phyloP scores from a whole-genome alignment of 2,888 invertebrate species.

The Gymnosoma rotundatum region DNA sequence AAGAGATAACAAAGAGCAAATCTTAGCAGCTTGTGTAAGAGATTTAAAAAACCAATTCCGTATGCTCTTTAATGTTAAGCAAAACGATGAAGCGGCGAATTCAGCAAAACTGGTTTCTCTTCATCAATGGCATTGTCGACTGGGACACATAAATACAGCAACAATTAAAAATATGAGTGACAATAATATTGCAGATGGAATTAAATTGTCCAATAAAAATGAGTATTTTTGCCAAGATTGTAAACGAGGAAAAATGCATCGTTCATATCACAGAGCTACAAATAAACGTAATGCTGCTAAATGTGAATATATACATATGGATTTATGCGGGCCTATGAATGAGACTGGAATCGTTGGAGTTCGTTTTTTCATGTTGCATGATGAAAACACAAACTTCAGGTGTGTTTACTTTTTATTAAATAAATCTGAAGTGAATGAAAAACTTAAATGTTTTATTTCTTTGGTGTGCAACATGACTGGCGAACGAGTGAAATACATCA shows the following conservation, averaged over 20 bases:
- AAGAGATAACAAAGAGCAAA: slow-evolving; percentile 19
- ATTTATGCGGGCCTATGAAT: slow-evolving; percentile 63
- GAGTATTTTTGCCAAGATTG: slow-evolving; percentile 54
- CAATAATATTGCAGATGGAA: slow-evolving; percentile 48
- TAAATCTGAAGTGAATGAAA: slow-evolving; percentile 46
- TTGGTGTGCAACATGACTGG: slow-evolving; percentile 50
- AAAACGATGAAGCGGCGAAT: slow-evolving; percentile 33
- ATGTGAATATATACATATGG: slow-evolving; percentile 62
- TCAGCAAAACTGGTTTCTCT: slow-evolving; percentile 39
- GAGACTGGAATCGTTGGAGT: slow-evolving; percentile 49
- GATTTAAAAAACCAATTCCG: slow-evolving; percentile 47
- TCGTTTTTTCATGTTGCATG: slow-evolving; percentile 68
- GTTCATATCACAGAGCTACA: slow-evolving; percentile 26
- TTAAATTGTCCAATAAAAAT: slow-evolving; percentile 18
- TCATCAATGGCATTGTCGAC: slow-evolving; percentile 53
- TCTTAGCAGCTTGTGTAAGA: slow-evolving; percentile 38
- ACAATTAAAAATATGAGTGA: slow-evolving; percentile 49
- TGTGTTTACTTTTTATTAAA: slow-evolving; percentile 49
- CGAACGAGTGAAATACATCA: slow-evolving; percentile 39
- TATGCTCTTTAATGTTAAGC: slow-evolving; percentile 33
- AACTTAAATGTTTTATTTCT: slow-evolving; percentile 39
- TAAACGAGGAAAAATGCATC: slow-evolving; percentile 50
- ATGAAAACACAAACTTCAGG: slow-evolving; percentile 65
- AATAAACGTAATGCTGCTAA: slow-evolving; percentile 30
- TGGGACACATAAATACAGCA: slow-evolving; percentile 47